A percentile compares a stretch with the other conserved stretches of the same genome.
These are phyloP conservation scores for Sesamia nonagrioides DNA, from an alignment of 1,140 invertebrate species.

Conservation along the genomic window DNA sequence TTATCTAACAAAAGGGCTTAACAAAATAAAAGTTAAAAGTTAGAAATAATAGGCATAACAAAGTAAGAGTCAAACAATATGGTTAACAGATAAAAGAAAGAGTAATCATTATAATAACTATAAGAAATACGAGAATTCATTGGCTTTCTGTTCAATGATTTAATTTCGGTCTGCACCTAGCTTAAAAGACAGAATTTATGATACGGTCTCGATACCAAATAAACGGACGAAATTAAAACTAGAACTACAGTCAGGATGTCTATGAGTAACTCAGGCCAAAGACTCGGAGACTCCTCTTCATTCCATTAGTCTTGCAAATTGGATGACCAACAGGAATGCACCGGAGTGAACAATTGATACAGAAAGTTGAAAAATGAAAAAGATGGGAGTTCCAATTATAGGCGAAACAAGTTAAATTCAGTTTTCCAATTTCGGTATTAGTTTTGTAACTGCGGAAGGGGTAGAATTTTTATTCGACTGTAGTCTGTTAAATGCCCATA, in stretches of 20 bases:
- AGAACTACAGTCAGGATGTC: neutral
- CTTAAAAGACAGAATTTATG: no score
- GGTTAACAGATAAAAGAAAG: no score
- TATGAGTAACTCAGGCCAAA: neutral
- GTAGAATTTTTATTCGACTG: neutral
- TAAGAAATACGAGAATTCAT: no score
- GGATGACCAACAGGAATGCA: neutral
- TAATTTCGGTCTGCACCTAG: no score
- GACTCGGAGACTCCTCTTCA: neutral
- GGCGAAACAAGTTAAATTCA: neutral
- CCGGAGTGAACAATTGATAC: slow-evolving; percentile 8
- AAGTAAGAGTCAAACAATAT: no score
- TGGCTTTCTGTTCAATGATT: no score
- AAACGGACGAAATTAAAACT: neutral
- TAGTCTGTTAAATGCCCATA: neutral
- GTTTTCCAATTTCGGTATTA: slow-evolving; percentile 6
- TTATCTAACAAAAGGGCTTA: no score
- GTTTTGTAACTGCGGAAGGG: neutral
- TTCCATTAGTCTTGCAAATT: neutral
- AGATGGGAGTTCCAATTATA: neutral
- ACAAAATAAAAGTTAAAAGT: no score
- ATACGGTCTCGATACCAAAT: no score
- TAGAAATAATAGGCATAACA: no score
- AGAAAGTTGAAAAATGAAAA: slow-evolving; percentile 1
- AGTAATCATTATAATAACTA: no score